A percentile compares a stretch with the other conserved stretches of the same genome.
phyloP scores from a whole-genome alignment of 1,140 invertebrate genomes.

The Papilio machaon region DNA sequence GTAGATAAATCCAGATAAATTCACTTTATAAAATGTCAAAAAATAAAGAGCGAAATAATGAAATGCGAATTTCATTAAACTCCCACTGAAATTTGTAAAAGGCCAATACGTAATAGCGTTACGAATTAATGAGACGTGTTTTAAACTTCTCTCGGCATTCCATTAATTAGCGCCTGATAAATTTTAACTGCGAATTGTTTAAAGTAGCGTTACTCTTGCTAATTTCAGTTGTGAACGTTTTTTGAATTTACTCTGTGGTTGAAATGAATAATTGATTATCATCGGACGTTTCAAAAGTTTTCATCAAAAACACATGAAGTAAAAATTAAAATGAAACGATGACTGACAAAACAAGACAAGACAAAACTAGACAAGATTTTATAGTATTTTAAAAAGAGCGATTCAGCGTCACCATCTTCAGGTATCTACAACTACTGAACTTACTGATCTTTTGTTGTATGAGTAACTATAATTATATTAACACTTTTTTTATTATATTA shows the following conservation, averaged over 20 bases:
- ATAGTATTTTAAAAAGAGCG: background rate
- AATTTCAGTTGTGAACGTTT: slow-evolving; percentile 38
- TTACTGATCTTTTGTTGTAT: background rate
- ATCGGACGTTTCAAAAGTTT: slow-evolving; percentile 3
- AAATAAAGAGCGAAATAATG: slow-evolving; percentile 50
- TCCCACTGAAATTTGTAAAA: slow-evolving; percentile 58
- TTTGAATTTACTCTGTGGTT: slow-evolving; percentile 30
- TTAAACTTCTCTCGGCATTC: slow-evolving; percentile 61
- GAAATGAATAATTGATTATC: slow-evolving; percentile 1
- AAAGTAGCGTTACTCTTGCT: slow-evolving; percentile 39
- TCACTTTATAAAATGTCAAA: slow-evolving; percentile 47
- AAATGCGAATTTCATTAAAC: slow-evolving; percentile 58
- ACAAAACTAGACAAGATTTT: too few species aligned
- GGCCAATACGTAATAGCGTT: slow-evolving; percentile 63
- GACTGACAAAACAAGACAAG: too few species aligned
- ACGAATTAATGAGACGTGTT: slow-evolving; percentile 67
- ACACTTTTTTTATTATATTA: too few species aligned
- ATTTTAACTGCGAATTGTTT: slow-evolving; percentile 50
- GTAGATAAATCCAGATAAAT: background rate
- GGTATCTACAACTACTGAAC: background rate
- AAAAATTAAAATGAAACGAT: too few species aligned
- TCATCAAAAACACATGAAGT: background rate
- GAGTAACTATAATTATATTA: too few species aligned
- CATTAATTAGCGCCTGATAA: slow-evolving; percentile 62
- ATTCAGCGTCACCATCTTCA: background rate